Percentiles rank a stretch among this genome's conserved stretches.
These are phyloP conservation scores for Drosophila paucipuncta DNA, from an alignment of 2,888 invertebrate genomes.

Conservation along the genomic window DNA sequence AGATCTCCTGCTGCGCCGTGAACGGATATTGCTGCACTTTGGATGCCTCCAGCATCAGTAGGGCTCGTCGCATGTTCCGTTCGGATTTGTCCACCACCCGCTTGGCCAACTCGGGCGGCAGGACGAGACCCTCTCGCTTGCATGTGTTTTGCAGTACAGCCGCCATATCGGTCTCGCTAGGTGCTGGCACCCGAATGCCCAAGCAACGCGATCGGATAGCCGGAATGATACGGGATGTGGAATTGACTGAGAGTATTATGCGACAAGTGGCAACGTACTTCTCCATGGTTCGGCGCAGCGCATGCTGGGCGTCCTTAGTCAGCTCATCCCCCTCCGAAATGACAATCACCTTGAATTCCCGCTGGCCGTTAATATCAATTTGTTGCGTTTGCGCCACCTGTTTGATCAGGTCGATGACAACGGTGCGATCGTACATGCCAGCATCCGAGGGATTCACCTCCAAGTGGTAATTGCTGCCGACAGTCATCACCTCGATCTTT, in stretches of 20 bases:
- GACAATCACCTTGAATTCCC: slow-evolving; percentile 98
- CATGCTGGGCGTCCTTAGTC: slow-evolving; percentile 99
- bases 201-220: slow-evolving; percentile 98
- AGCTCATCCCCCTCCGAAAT: slow-evolving; percentile 97
- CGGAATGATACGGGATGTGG: slow-evolving; percentile 97
- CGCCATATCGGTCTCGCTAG: slow-evolving; percentile 91
- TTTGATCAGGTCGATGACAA: slow-evolving; percentile 98
- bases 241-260: slow-evolving; percentile 96
- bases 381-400: slow-evolving; percentile 98
- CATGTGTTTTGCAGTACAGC: slow-evolving; percentile 88
- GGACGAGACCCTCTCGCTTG: slow-evolving; percentile 92
- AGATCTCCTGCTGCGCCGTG: slow-evolving; percentile 91
- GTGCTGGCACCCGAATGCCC: slow-evolving; percentile 96
- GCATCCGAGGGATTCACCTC: slow-evolving; percentile 97
- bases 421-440: slow-evolving; percentile 98
- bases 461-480: slow-evolving; percentile 89
- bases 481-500: slow-evolving; percentile 97
- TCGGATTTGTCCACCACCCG: slow-evolving; percentile 92
- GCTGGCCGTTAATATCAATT: slow-evolving; percentile 93
- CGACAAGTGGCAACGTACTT: slow-evolving; percentile 98
- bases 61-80: slow-evolving; percentile 95
- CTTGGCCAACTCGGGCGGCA: slow-evolving; percentile 91
- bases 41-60: slow-evolving; percentile 97
- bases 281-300: slow-evolving; percentile 99
- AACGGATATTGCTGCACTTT: slow-evolving; percentile 97